phyloP scores from a whole-genome alignment of 2,888 invertebrate species.

The Diaphora mendica region DNA sequence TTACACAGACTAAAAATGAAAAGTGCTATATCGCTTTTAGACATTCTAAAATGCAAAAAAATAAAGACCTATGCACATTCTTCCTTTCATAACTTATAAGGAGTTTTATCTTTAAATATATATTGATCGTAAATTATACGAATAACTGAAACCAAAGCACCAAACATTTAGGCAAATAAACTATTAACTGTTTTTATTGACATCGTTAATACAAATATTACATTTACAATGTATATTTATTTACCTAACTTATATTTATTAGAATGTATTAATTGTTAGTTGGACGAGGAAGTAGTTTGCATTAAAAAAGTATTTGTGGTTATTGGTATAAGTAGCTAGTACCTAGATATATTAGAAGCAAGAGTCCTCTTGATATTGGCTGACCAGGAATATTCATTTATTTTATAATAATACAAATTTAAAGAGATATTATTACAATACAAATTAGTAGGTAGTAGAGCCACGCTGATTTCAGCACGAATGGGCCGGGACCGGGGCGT shows the following conservation, averaged over 20 bases:
- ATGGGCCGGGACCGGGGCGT: too few relatives aligned
- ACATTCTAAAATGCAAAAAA: too few relatives aligned
- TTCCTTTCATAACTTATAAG: too few relatives aligned
- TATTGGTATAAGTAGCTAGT: constrained; percentile 10
- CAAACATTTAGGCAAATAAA: neutral
- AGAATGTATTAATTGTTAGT: neutral
- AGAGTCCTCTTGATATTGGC: neutral
- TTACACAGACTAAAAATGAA: too few relatives aligned
- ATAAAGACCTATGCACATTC: too few relatives aligned
- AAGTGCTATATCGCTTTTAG: too few relatives aligned
- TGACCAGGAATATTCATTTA: too few relatives aligned
- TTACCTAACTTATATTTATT: neutral
- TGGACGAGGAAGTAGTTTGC: neutral
- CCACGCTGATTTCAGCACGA: too few relatives aligned
- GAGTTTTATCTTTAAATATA: too few relatives aligned
- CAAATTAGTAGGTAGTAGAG: too few relatives aligned
- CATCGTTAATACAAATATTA: neutral
- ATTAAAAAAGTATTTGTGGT: neutral
- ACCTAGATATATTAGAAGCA: neutral
- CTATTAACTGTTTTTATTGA: neutral
- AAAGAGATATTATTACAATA: too few relatives aligned
- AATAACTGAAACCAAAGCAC: neutral
- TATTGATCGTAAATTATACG: neutral
- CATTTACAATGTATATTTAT: neutral
- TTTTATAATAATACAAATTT: neutral